Evolutionary conservation across 23 tunicate genomes (phyloP), one percentile per base, ranked within the genome.

Genomic region (Ciona savignyi): DNA sequence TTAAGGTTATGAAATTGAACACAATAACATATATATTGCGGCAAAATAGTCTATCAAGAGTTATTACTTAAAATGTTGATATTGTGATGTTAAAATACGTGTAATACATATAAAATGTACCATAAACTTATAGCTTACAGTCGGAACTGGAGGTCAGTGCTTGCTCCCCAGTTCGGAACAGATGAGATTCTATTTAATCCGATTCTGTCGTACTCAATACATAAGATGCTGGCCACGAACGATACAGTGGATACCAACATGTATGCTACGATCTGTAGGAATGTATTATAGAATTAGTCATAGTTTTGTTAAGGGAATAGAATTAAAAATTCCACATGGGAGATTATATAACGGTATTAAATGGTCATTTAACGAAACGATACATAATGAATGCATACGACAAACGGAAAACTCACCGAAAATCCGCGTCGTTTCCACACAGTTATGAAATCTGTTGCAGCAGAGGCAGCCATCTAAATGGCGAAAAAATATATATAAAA

Each of bases 171-270:
- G 30, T 33, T 11, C 25, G 72, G 72, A 22, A 27, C n/a, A 31
- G 19, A 3, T 4, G 29, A 31, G 62, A 80, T 80, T 42, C 68
- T 51, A 9, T 34, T 73, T 48, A 88, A 76, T 66, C 77, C 79
- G 51, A 88, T 35, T 24, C 96, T 61, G 34, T 88, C 96, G 70
- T 88, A 88, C 73, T 88, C 96, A 64, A 88, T 81, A 80, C 96
- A 88, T 0, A 88, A 76, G 27, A 88, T 88, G 27, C 88, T 80
- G 25, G 87, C 87, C 20, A 88, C 96, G 61, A 88, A 82, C 21
- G 96, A 65, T 31, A 88, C 77, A 0, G 96, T 88, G 19, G 87
- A 71, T 20, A 68, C 80, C 65, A 88, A 68, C 87, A 81, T 81
- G 72, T 88, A 72, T 22, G 77, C 62, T 25, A 88, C 68, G 29